These are phyloP conservation scores for Phyto melanocephala DNA, from an alignment of 2,888 invertebrate species.

Conservation along the genomic window DNA sequence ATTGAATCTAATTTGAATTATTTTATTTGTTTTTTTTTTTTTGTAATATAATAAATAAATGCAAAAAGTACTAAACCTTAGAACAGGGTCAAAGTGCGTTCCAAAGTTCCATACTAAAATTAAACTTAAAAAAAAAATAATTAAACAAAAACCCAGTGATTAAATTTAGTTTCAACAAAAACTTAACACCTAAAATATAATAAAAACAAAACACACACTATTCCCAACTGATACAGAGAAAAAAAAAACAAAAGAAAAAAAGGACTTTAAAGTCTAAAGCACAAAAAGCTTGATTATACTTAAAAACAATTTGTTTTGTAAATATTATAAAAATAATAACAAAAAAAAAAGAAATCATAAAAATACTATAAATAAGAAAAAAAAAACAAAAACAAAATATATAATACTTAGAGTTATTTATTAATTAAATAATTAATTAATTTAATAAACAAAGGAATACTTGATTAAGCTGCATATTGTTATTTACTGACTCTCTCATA, in stretches of 20 bases:
- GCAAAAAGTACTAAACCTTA: conserved; percentile 8
- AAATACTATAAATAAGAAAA: conserved; percentile 23
- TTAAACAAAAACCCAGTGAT: conserved; percentile 42
- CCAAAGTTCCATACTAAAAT: conserved; percentile 60
- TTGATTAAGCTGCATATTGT: conserved; percentile 50
- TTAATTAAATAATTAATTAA: conserved; percentile 37
- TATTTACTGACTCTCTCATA: conserved; percentile 57
- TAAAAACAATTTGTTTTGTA: conserved; percentile 52
- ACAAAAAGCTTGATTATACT: conserved; percentile 19
- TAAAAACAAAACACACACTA: not conserved
- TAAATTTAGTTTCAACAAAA: conserved; percentile 54
- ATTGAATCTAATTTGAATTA: conserved; percentile 51
- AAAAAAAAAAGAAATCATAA: conserved; percentile 14
- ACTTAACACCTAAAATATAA: conserved; percentile 10
- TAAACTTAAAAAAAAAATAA: conserved; percentile 9
- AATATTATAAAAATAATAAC: conserved; percentile 30
- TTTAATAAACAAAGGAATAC: conserved; percentile 28
- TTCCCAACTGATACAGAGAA: not conserved
- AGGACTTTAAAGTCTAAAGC: conserved; percentile 7
- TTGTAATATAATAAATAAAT: conserved; percentile 2
- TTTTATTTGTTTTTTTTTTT: conserved; percentile 16
- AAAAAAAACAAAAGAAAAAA: conserved; percentile 1
- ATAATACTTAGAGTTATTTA: conserved; percentile 54
- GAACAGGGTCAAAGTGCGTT: conserved; percentile 3
- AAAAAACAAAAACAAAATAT: not conserved